Percentiles rank a stretch among this genome's conserved stretches.
Conservation (phyloP, 1,140 invertebrate genomes). For the Caenorhabditis tropicalis region DNA sequence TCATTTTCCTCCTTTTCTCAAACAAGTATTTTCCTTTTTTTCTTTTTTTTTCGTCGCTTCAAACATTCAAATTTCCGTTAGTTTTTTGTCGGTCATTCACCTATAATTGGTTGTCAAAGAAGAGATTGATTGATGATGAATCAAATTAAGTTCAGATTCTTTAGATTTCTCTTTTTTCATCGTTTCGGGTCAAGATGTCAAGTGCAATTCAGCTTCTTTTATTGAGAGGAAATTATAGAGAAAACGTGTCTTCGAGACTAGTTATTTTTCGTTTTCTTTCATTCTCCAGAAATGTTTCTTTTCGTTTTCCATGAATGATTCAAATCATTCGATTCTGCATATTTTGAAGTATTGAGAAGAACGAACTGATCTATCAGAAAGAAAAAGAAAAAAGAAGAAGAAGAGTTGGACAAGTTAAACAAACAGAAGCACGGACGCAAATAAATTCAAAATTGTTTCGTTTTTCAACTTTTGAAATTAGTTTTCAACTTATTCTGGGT, state of each 20-base stretch:
- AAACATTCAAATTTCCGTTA: not conserved
- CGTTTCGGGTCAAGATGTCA: no score
- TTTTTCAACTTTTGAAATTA: not conserved
- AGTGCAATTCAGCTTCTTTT: not conserved
- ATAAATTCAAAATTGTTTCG: not conserved
- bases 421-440: not conserved
- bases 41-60: not conserved
- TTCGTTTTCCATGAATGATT: not conserved
- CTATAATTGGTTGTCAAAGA: constrained; percentile 19
- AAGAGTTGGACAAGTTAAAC: not conserved
- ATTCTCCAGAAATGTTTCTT: no score
- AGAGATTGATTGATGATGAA: constrained; percentile 4
- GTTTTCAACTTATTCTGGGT: not conserved
- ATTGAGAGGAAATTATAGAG: no score
- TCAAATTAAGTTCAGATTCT: constrained; percentile 14
- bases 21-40: not conserved
- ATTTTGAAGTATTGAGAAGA: not conserved
- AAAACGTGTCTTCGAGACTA: no score
- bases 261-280: no score
- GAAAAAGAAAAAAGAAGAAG: not conserved
- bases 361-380: not conserved
- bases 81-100: not conserved
- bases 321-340: not conserved
- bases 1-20: not conserved
- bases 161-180: no score